Evolutionary conservation across 2,888 invertebrate genomes (phyloP).

Genomic region (Parascotia fuliginaria): DNA sequence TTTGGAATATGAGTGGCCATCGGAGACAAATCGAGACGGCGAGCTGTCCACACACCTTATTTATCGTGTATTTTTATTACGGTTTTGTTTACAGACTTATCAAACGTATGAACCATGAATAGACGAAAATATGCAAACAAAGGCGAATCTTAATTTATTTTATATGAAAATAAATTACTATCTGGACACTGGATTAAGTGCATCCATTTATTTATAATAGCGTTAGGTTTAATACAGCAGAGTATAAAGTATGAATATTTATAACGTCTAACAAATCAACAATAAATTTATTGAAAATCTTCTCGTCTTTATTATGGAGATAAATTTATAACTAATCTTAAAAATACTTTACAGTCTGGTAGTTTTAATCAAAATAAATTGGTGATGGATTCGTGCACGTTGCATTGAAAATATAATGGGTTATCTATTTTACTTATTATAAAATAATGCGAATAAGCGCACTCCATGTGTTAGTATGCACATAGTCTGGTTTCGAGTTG

Average conservation of each 20-base stretch:
- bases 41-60: slow-evolving; percentile 50
- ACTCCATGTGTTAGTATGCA: slow-evolving; percentile 26
- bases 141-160: too few species aligned
- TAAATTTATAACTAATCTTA: slow-evolving; percentile 20
- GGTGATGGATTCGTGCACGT: slow-evolving; percentile 22
- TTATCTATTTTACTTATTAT: slow-evolving; percentile 40
- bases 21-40: slow-evolving; percentile 59
- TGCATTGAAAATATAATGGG: slow-evolving; percentile 32
- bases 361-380: slow-evolving; percentile 43
- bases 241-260: not conserved
- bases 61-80: slow-evolving; percentile 54
- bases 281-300: slow-evolving; percentile 23
- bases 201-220: not conserved
- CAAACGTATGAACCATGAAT: not conserved
- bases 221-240: not conserved
- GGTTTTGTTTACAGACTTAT: slow-evolving; percentile 4
- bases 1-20: slow-evolving; percentile 57
- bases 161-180: not conserved
- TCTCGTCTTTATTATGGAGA: slow-evolving; percentile 15
- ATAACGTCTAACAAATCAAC: slow-evolving; percentile 3
- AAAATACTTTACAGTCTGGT: slow-evolving; percentile 27
- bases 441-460: slow-evolving; percentile 14
- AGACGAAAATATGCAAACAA: not conserved
- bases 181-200: not conserved
- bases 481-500: not conserved